Percentiles rank a stretch among this genome's conserved stretches.
Evolutionary conservation across 2,113 vertebrate species (phyloP).

Genomic region (Crotalus viridis): DNA sequence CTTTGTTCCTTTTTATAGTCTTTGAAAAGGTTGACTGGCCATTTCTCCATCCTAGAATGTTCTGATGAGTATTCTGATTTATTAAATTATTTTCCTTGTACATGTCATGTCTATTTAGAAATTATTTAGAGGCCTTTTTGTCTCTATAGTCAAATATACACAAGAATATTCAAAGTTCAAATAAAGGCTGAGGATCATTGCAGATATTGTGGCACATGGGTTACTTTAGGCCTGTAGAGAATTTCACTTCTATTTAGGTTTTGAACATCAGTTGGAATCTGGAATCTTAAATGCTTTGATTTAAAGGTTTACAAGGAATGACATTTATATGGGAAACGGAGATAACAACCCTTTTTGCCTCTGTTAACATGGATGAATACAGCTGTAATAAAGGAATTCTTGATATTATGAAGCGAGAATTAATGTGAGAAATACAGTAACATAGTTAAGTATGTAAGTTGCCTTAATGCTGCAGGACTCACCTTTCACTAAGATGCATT

Average conservation of each 20-base stretch:
- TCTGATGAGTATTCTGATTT: background rate
- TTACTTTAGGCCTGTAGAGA: background rate
- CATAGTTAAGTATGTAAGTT: conserved; percentile 21
- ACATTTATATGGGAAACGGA: conserved; percentile 19
- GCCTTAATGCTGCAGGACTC: conserved; percentile 39
- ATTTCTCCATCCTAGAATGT: background rate
- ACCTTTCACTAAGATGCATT: conserved; percentile 40
- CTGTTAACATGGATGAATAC: conserved; percentile 33
- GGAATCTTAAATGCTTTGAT: conserved; percentile 19
- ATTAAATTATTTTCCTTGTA: background rate
- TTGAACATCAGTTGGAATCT: background rate
- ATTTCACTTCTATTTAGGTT: background rate
- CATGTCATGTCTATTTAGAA: background rate
- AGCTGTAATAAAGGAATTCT: conserved; percentile 33
- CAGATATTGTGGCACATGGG: background rate
- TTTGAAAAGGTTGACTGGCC: background rate
- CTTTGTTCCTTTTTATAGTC: background rate
- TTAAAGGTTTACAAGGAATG: conserved; percentile 35
- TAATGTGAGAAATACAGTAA: background rate
- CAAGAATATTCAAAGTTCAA: background rate
- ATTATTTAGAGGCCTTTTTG: background rate
- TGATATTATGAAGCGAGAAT: background rate
- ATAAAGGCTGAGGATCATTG: background rate
- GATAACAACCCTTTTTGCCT: conserved; percentile 19
- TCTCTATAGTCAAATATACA: background rate